phyloP scores from a whole-genome alignment of 2,797 vertebrate species.

The Pangasius macronema region DNA sequence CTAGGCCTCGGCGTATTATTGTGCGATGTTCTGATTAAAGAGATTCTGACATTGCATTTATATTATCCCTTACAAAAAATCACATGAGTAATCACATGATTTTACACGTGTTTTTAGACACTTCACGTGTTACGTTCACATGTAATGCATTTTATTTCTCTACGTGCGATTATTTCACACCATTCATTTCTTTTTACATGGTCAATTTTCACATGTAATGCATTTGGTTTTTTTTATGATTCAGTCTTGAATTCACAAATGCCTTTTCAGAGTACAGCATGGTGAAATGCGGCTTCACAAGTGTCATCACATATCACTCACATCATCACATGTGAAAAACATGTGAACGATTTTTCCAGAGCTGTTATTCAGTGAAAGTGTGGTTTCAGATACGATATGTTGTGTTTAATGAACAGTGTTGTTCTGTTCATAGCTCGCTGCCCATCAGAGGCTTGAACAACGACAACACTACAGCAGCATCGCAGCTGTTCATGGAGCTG shows the following conservation, averaged over 20 bases:
- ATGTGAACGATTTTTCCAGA: neutral
- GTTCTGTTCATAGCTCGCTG: slow-evolving; percentile 41
- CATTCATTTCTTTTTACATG: neutral
- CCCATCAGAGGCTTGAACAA: slow-evolving; percentile 39
- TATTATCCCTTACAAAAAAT: neutral
- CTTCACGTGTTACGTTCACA: neutral
- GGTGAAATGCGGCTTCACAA: neutral
- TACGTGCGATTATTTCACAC: neutral
- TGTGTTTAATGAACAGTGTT: slow-evolving; percentile 16
- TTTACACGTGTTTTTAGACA: neutral
- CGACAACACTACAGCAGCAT: slow-evolving; percentile 39
- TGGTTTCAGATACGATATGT: slow-evolving; percentile 10
- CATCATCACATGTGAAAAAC: neutral
- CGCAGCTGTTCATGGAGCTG: slow-evolving; percentile 34
- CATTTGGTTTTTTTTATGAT: neutral
- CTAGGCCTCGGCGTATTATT: slow-evolving; percentile 1
- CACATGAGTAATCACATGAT: neutral
- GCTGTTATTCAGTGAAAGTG: neutral
- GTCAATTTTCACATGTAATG: neutral
- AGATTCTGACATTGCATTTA: neutral
- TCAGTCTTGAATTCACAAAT: neutral
- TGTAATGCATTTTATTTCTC: neutral
- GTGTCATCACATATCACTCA: neutral
- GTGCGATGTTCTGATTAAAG: slow-evolving; percentile 21
- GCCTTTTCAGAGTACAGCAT: neutral